Conservation (phyloP, 2,797 vertebrate species). For the Epinephelus awoara region DNA sequence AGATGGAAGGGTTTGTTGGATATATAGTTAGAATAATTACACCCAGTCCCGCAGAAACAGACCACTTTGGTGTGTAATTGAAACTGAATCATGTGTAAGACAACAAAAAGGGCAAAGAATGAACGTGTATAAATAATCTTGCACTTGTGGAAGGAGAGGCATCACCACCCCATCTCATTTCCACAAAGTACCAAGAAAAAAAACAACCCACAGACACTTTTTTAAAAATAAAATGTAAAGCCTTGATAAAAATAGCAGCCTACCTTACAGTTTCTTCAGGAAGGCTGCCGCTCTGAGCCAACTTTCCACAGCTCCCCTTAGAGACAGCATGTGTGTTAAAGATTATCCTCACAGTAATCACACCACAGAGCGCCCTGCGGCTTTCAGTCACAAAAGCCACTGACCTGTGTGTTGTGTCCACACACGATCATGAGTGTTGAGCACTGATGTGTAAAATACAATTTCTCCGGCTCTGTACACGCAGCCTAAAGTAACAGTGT, state of each 20-base stretch:
- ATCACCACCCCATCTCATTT: slow-evolving; percentile 7
- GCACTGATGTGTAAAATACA: slow-evolving; percentile 22
- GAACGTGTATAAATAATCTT: background rate
- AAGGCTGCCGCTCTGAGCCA: slow-evolving; percentile 67
- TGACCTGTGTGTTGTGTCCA: slow-evolving; percentile 70
- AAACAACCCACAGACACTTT: slow-evolving; percentile 47
- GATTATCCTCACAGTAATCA: slow-evolving; percentile 78
- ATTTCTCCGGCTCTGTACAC: slow-evolving; percentile 11
- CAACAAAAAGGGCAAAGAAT: slow-evolving; percentile 16
- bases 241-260: slow-evolving; percentile 74
- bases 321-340: slow-evolving; percentile 83
- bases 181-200: slow-evolving; percentile 22
- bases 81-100: slow-evolving; percentile 15
- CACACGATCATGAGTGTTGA: slow-evolving; percentile 41
- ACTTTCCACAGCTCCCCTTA: slow-evolving; percentile 82
- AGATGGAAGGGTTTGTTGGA: slow-evolving; percentile 37
- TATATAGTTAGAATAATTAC: slow-evolving; percentile 34
- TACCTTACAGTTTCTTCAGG: slow-evolving; percentile 75
- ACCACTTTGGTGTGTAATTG: slow-evolving; percentile 14
- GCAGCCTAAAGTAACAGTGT: background rate
- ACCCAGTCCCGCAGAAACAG: slow-evolving; percentile 10
- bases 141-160: background rate
- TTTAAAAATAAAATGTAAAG: slow-evolving; percentile 59
- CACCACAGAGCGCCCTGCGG: slow-evolving; percentile 57
- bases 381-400: slow-evolving; percentile 73